Conservation (phyloP, 2,797 vertebrate genomes). For the Petrocephalus schoutedeni region DNA sequence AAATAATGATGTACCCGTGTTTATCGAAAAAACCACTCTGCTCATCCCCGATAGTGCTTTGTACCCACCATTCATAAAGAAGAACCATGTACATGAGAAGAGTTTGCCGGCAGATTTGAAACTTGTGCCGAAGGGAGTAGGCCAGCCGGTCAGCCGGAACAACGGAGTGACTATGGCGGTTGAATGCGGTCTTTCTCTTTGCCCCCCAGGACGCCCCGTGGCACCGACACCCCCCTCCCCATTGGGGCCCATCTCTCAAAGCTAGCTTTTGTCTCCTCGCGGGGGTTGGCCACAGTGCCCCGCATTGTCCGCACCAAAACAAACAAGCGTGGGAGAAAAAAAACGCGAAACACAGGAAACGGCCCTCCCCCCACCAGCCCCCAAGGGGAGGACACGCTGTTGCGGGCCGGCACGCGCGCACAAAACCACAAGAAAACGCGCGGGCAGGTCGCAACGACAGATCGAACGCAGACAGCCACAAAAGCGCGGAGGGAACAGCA, state of each 20-base stretch:
- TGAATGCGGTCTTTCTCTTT: slow-evolving; percentile 58
- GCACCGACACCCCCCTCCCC: slow-evolving; percentile 35
- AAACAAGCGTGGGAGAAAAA: slow-evolving; percentile 55
- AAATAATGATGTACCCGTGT: background rate
- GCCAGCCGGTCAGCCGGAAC: slow-evolving; percentile 22
- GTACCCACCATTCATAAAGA: background rate
- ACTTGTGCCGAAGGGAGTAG: background rate
- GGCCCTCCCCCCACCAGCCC: slow-evolving; percentile 15
- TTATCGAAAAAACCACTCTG: background rate
- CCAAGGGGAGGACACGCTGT: background rate
- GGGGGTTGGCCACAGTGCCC: slow-evolving; percentile 48
- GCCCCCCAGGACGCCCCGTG: slow-evolving; percentile 41
- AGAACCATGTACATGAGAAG: background rate
- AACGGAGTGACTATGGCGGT: slow-evolving; percentile 39
- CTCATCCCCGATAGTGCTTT: background rate
- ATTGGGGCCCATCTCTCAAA: slow-evolving; percentile 51
- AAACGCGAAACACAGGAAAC: slow-evolving; percentile 49
- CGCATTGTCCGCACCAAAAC: slow-evolving; percentile 60
- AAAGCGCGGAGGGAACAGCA: background rate
- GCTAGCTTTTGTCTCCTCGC: slow-evolving; percentile 59
- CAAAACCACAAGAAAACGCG: background rate
- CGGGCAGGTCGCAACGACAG: background rate
- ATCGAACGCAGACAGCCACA: background rate
- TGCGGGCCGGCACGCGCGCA: slow-evolving; percentile 19
- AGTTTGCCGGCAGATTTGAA: background rate